These are phyloP conservation scores for Ornithoptera alexandrae DNA, from an alignment of 2,888 invertebrate genomes.

Conservation along the genomic window DNA sequence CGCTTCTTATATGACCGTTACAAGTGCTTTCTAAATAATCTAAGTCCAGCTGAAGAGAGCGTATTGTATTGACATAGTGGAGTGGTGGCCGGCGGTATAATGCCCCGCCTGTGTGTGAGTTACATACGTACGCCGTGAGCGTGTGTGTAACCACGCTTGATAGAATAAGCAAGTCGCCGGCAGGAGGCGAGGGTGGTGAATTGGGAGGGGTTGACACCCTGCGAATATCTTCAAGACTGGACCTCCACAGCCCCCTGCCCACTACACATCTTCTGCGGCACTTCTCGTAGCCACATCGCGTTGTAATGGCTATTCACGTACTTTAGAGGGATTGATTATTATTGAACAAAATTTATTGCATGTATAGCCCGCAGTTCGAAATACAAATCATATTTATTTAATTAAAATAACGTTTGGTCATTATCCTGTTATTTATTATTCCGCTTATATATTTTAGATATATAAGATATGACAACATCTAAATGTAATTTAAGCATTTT, in stretches of 20 bases:
- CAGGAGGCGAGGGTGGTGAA: slow-evolving; percentile 52
- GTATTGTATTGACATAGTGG: slow-evolving; percentile 81
- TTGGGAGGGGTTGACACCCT: slow-evolving; percentile 46
- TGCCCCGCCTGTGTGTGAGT: slow-evolving; percentile 61
- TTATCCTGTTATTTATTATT: too few relatives aligned
- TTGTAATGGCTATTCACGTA: slow-evolving; percentile 72
- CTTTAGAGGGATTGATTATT: slow-evolving; percentile 52
- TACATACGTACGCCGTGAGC: slow-evolving; percentile 48
- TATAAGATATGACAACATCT: too few relatives aligned
- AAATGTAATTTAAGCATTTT: too few relatives aligned
- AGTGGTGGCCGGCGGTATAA: slow-evolving; percentile 80
- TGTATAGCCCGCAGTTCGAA: slow-evolving; percentile 33
- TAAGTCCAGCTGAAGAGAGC: slow-evolving; percentile 80
- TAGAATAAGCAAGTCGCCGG: slow-evolving; percentile 80
- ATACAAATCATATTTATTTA: too few relatives aligned
- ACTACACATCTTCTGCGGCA: slow-evolving; percentile 76
- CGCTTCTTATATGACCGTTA: slow-evolving; percentile 81
- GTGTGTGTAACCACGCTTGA: slow-evolving; percentile 75
- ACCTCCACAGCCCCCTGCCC: slow-evolving; percentile 71
- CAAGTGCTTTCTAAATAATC: slow-evolving; percentile 82
- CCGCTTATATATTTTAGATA: too few relatives aligned
- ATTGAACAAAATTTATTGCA: slow-evolving; percentile 37
- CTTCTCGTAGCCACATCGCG: slow-evolving; percentile 72
- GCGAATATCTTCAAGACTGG: slow-evolving; percentile 77
- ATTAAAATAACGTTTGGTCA: too few relatives aligned